Conservation (phyloP, 2,797 vertebrate species). For the Gymnocypris eckloni region DNA sequence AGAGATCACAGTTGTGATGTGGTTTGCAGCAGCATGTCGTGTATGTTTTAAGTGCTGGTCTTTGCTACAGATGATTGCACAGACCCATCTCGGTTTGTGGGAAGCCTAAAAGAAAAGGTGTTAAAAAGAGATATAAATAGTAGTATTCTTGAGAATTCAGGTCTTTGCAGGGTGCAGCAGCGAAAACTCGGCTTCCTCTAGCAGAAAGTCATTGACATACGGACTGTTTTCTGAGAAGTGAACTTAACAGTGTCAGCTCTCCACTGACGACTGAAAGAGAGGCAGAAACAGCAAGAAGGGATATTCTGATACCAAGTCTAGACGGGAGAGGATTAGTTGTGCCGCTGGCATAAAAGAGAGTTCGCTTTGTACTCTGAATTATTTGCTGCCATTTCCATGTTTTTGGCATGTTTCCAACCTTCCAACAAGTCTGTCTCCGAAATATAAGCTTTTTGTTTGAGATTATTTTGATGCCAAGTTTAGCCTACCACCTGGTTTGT, state of each 20-base stretch:
- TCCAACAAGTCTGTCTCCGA: background rate
- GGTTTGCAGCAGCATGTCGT: background rate
- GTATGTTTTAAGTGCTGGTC: background rate
- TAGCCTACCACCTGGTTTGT: slow-evolving; percentile 5
- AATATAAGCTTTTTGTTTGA: background rate
- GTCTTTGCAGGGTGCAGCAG: slow-evolving; percentile 31
- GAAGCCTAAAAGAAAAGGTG: slow-evolving; percentile 53
- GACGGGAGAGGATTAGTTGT: slow-evolving; percentile 35
- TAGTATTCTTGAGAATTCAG: slow-evolving; percentile 34
- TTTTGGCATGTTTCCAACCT: background rate
- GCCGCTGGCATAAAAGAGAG: slow-evolving; percentile 22
- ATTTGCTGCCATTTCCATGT: slow-evolving; percentile 21
- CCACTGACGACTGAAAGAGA: background rate
- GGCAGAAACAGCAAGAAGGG: background rate
- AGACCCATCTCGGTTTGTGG: slow-evolving; percentile 28
- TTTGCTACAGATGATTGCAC: slow-evolving; percentile 36
- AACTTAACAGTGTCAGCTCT: background rate
- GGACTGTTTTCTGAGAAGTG: slow-evolving; percentile 36
- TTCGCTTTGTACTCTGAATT: slow-evolving; percentile 3
- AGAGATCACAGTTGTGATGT: background rate
- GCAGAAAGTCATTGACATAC: slow-evolving; percentile 18
- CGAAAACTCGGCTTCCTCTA: slow-evolving; percentile 36
- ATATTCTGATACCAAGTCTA: slow-evolving; percentile 35
- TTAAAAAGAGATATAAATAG: slow-evolving; percentile 58
- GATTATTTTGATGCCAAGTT: slow-evolving; percentile 10